A percentile compares a stretch with the other conserved stretches of the same genome.
These are phyloP conservation scores for Paragorgia papillata DNA, from an alignment of 92 coral and sea anemone species.

Conservation along the genomic window DNA sequence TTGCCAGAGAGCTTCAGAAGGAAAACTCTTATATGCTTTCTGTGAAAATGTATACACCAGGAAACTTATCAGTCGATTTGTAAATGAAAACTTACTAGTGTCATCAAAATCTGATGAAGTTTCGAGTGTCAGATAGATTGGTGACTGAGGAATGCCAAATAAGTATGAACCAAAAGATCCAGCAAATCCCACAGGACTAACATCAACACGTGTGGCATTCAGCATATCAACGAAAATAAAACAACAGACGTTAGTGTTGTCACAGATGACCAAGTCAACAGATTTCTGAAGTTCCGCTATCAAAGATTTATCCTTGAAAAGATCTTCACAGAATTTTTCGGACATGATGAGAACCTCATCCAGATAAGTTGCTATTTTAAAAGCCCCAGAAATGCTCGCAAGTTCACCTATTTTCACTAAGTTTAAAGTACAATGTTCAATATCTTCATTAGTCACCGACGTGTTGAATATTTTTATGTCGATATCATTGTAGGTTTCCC, in stretches of 20 bases:
- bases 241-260: conserved; percentile 70
- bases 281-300: conserved; percentile 37
- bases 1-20: conserved; percentile 68
- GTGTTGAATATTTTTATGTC: conserved; percentile 10
- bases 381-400: conserved; percentile 50
- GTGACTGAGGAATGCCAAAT: conserved; percentile 69
- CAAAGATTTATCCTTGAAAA: conserved; percentile 47
- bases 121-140: conserved; percentile 63
- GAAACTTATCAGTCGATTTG: conserved; percentile 56
- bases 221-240: conserved; percentile 72
- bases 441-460: conserved; percentile 2
- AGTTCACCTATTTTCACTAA: conserved; percentile 55
- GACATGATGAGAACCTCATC: conserved; percentile 43
- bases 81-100: conserved; percentile 49
- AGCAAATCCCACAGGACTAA: conserved; percentile 71
- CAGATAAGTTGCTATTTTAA: conserved; percentile 7
- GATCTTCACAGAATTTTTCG: conserved; percentile 61
- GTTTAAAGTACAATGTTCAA: conserved; percentile 57
- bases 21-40: conserved; percentile 12
- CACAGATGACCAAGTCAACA: conserved; percentile 69
- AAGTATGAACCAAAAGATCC: conserved; percentile 69
- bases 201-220: conserved; percentile 71
- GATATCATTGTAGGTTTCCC: conserved; percentile 21
- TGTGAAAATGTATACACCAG: conserved; percentile 50
- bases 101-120: not conserved